These are phyloP conservation scores for Erythrocercus mccallii DNA, from an alignment of 2,113 vertebrate genomes.

Conservation along the genomic window DNA sequence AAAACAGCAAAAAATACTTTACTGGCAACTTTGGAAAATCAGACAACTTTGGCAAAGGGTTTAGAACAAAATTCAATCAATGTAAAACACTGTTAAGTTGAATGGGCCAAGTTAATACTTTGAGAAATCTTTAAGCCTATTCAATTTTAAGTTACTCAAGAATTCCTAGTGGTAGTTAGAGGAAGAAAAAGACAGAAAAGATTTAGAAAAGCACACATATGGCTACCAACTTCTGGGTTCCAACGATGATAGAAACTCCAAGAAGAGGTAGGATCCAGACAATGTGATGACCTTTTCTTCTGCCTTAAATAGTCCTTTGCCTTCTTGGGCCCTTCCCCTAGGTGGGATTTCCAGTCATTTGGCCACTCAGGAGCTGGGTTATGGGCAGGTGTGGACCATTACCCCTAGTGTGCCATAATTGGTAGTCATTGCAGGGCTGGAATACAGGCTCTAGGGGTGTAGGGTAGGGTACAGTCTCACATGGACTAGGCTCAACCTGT, in stretches of 20 bases:
- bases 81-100: too few relatives aligned
- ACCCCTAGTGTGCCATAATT: not conserved
- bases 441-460: not conserved
- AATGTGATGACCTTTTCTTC: fast-evolving
- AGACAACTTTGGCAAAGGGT: not conserved
- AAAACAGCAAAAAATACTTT: not conserved
- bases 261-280: too few relatives aligned
- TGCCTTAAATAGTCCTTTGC: not conserved
- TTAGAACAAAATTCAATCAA: not conserved
- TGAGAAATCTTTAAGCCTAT: too few relatives aligned
- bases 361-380: not conserved
- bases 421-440: not conserved
- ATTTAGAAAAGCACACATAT: not conserved
- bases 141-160: not conserved
- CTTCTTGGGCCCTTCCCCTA: not conserved
- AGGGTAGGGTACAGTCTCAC: not conserved
- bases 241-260: not conserved
- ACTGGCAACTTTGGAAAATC: not conserved
- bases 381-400: not conserved
- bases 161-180: not conserved
- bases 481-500: not conserved
- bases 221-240: not conserved
- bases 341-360: not conserved
- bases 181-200: not conserved
- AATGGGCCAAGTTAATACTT: too few relatives aligned